Conservation (phyloP, 1,140 invertebrate species). For the Drosophila ananassae region DNA sequence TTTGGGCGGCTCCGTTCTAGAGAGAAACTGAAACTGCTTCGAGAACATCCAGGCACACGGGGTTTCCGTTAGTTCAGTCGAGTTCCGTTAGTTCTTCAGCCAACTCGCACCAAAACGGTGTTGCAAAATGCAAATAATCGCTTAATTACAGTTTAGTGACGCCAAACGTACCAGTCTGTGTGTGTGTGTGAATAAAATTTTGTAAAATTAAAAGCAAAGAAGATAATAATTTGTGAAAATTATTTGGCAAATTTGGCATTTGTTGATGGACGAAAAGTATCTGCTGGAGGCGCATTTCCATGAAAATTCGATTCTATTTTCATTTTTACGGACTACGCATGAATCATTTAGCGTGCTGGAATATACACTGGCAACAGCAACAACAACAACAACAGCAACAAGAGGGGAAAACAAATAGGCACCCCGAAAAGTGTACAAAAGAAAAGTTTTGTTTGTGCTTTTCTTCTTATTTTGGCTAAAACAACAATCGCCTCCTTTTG, state of each 20-base stretch:
- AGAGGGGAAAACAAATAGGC: conserved; percentile 35
- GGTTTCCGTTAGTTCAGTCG: conserved; percentile 32
- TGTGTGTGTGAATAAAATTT: conserved; percentile 20
- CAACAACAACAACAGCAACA: conserved; percentile 5
- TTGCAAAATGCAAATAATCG: conserved; percentile 31
- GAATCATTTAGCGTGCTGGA: conserved; percentile 51
- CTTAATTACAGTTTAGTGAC: conserved; percentile 27
- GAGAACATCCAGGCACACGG: conserved; percentile 35
- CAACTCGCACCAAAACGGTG: conserved; percentile 36
- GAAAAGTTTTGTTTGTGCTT: conserved; percentile 50
- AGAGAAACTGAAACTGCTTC: conserved; percentile 1
- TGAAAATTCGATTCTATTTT: background rate
- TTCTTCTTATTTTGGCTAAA: conserved; percentile 40
- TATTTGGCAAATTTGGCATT: conserved; percentile 8
- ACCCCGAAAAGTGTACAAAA: conserved; percentile 39
- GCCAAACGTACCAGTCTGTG: conserved; percentile 8
- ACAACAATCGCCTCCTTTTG: conserved; percentile 44
- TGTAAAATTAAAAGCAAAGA: background rate
- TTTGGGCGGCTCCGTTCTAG: conserved; percentile 68
- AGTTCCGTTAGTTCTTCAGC: conserved; percentile 48
- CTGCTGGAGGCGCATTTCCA: background rate
- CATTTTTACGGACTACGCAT: conserved; percentile 26
- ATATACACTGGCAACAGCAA: background rate
- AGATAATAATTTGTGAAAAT: background rate
- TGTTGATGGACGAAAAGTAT: conserved; percentile 3